A percentile compares a stretch with the other conserved stretches of the same genome.
These are phyloP conservation scores for Phoxinus dragarum DNA, from an alignment of 2,797 vertebrate species.

Conservation along the genomic window DNA sequence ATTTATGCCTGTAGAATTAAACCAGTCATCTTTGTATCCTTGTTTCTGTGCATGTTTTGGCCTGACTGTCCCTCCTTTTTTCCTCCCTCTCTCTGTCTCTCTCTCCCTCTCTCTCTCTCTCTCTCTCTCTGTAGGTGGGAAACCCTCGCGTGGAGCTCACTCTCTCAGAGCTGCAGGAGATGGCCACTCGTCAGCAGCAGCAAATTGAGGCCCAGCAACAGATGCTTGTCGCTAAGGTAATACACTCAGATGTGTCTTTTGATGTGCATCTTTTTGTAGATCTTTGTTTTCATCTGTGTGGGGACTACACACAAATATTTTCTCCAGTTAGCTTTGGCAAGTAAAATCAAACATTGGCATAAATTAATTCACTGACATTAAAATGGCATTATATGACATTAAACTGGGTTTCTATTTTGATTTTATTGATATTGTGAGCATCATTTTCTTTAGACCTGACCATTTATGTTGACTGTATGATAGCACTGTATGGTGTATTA, in stretches of 20 bases:
- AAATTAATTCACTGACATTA: not conserved
- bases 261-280: conserved; percentile 31
- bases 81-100: not conserved
- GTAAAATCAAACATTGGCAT: conserved; percentile 5
- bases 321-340: not conserved
- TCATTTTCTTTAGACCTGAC: not conserved
- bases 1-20: conserved; percentile 17
- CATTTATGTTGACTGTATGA: not conserved
- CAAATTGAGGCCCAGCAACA: conserved; percentile 98
- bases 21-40: conserved; percentile 22
- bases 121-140: conserved; percentile 79
- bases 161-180: conserved; percentile 96
- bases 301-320: conserved; percentile 7
- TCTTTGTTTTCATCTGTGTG: conserved; percentile 16
- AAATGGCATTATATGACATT: not conserved
- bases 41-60: conserved; percentile 29
- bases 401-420: not conserved
- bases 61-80: not conserved
- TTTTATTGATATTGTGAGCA: not conserved
- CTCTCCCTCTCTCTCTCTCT: conserved; percentile 18
- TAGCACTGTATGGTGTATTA: not conserved
- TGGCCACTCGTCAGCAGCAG: conserved; percentile 96
- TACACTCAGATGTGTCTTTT: conserved; percentile 31
- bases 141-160: conserved; percentile 95
- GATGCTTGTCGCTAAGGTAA: conserved; percentile 98